These are phyloP conservation scores for Aptenodytes patagonicus DNA, from an alignment of 2,113 vertebrate species.

Conservation along the genomic window DNA sequence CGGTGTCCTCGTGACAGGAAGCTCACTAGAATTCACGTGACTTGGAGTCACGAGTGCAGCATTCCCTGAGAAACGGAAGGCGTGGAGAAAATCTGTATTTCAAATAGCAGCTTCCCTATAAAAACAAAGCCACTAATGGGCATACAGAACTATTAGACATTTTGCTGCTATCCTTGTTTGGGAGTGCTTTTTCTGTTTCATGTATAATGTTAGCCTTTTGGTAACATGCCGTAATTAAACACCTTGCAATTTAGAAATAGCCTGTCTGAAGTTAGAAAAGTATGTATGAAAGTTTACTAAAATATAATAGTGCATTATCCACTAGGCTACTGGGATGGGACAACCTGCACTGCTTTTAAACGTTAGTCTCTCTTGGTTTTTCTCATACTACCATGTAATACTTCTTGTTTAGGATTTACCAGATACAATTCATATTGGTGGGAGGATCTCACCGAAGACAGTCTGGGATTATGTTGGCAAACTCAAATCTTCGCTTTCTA, in stretches of 20 bases:
- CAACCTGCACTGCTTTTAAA: background rate
- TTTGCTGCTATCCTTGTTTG: background rate
- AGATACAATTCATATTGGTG: constrained; percentile 94
- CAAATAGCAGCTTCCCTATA: background rate
- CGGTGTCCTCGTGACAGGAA: background rate
- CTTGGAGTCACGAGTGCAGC: background rate
- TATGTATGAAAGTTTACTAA: background rate
- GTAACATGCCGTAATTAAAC: background rate
- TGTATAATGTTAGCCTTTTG: background rate
- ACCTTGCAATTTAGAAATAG: background rate
- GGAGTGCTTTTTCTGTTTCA: background rate
- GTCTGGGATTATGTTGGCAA: constrained; percentile 98
- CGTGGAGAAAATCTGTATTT: background rate
- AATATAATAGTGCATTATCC: background rate
- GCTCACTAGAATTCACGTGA: background rate
- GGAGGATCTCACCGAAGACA: constrained; percentile 91
- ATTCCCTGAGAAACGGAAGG: background rate
- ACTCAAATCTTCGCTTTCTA: constrained; percentile 91
- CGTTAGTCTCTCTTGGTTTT: background rate
- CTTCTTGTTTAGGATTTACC: constrained; percentile 87
- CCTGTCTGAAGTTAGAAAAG: background rate
- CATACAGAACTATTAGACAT: background rate
- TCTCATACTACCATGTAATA: constrained; percentile 23
- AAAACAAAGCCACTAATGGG: background rate
- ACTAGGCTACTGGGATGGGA: background rate